These are phyloP conservation scores for Onthophagus taurus DNA, from an alignment of 1,140 invertebrate genomes.

Conservation along the genomic window DNA sequence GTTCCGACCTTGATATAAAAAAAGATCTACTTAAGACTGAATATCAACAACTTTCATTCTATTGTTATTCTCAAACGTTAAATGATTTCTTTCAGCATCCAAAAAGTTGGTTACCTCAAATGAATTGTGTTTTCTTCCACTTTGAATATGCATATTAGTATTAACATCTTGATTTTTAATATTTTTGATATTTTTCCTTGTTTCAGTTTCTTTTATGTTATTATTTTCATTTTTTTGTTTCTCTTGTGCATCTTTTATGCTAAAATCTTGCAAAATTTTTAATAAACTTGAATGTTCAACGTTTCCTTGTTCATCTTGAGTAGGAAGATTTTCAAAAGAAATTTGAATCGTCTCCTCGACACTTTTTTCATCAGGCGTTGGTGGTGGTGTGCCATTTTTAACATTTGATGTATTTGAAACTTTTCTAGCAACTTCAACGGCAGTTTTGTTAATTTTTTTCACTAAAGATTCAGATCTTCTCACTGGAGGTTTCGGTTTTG, in stretches of 20 bases:
- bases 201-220: conserved; percentile 25
- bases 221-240: too few species aligned
- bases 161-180: too few species aligned
- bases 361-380: conserved; percentile 21
- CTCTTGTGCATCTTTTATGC: conserved; percentile 24
- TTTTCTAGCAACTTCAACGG: conserved; percentile 15
- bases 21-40: too few species aligned
- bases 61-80: conserved; percentile 6
- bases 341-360: not conserved
- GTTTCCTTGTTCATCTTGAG: conserved; percentile 16
- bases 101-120: conserved; percentile 6
- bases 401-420: conserved; percentile 3
- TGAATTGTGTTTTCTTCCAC: too few species aligned
- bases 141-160: too few species aligned
- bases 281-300: conserved; percentile 31
- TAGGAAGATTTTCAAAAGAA: not conserved
- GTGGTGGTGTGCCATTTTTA: conserved; percentile 25
- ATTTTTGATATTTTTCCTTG: conserved; percentile 7
- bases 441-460: conserved; percentile 29
- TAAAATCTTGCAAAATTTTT: conserved; percentile 30
- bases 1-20: too few species aligned
- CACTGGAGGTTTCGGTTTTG: conserved; percentile 23
- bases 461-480: conserved; percentile 29
- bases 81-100: conserved; percentile 5
- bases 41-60: too few species aligned